Evolutionary conservation across 2,888 invertebrate genomes (phyloP), one percentile per base, ranked within the genome.

Genomic region (Xanthorhoe spadicearia): DNA sequence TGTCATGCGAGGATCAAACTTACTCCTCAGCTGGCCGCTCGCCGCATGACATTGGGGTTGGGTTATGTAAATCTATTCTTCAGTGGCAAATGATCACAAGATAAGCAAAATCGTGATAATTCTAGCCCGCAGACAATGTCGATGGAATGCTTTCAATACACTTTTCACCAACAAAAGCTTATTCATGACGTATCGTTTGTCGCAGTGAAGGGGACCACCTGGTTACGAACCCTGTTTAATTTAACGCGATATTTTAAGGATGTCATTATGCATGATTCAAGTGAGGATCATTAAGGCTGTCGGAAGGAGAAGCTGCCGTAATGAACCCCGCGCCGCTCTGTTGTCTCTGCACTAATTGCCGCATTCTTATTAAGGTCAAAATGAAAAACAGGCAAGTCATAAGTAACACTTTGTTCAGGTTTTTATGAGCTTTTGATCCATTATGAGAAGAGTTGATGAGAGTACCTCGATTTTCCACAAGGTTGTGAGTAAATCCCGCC

Each of bases 301-400:
- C 72, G 77, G 77, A 76, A 72, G 74, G 73, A 71, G 75, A 73
- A 77, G 76, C 76, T 72, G 71, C 84, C 74, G 82, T 86, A 86
- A 86, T 86, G 85, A 86, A 81, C 79, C 77, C 71, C 71, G 64
- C 71, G 73, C 78, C 71, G 76, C 74, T 71, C 81, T 77, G 83
- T 83, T 85, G 84, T 84, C 80, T 80, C 80, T 75, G 74, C 83
- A 72, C 83, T 87, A 86, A 87, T 86, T 87, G 87, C 83, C 77
- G 80, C 81, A 78, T 81, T 77, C 82, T 84, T 86, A 87, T 86
- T 85, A 82, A 85, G 85, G 84, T 82, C 84, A 82, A 83, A 82
- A 77, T 68, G 74, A 58, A 60, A 63, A 63, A 61, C 55, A 38
- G 23, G 55, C 13, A 43, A 15, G 52, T 50, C 17, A 48, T 48